phyloP scores from a whole-genome alignment of 1,140 invertebrate species.

The Aphelinus atriplicis region DNA sequence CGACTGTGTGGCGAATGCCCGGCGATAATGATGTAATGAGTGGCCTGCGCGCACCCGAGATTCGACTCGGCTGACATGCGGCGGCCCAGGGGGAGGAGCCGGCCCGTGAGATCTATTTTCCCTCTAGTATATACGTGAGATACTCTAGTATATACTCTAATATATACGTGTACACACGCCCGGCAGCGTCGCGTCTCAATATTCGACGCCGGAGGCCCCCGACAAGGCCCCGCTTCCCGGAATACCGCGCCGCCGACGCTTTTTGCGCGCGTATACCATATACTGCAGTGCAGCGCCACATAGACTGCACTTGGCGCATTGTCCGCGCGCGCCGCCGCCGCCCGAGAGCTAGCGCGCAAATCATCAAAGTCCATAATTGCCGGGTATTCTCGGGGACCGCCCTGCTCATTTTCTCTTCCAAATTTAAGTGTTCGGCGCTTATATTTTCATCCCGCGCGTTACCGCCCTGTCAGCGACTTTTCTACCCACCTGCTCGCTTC shows the following conservation, averaged over 20 bases:
- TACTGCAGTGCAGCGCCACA: no score
- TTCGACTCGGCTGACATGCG: constrained; percentile 44
- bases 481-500: no score
- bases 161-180: no score
- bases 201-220: constrained; percentile 19
- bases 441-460: no score
- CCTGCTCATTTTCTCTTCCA: no score
- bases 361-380: background rate
- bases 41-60: constrained; percentile 42
- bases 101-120: constrained; percentile 31
- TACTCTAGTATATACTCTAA: no score
- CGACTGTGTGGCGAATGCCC: constrained; percentile 45
- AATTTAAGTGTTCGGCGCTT: no score
- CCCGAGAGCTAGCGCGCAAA: background rate
- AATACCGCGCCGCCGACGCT: background rate
- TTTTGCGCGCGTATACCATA: no score
- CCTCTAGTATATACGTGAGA: background rate
- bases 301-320: no score
- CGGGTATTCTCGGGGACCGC: no score
- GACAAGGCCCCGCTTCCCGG: background rate
- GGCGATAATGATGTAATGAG: constrained; percentile 56
- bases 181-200: background rate
- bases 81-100: background rate
- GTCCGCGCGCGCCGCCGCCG: no score
- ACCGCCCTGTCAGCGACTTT: no score